Evolutionary conservation across 1,140 invertebrate genomes (phyloP), one percentile per base, ranked within the genome.

Genomic region (Drosophila sulfurigaster): DNA sequence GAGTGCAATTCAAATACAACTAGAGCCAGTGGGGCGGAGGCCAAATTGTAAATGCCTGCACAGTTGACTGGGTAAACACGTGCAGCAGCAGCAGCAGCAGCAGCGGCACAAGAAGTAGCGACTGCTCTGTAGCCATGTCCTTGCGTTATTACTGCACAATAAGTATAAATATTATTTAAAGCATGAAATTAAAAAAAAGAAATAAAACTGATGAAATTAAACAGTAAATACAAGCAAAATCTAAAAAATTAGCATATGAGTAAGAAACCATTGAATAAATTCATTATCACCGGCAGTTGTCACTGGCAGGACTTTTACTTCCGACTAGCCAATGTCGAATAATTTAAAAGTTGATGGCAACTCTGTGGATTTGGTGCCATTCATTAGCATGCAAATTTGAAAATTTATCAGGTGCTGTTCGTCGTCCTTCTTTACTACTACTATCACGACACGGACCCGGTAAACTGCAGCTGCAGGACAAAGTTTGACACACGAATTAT

Each of bases 191-290:
- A 0, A 7, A 32, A 30, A 32, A 7, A 52, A 10, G 0, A 30
- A 13, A 54, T 54, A 1, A 8, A 25, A 43, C 15, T n/a, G 38
- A 2, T 52, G 25, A 54, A 52, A 32, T 6, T n/a, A 2, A 30
- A 62, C 13, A 75, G 82, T 87, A 86, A 82, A 86, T 79, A 73
- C 54, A 57, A 38, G 30, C 11, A 5, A 20, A 38, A 38, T 25
- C 35, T 10, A 38, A 1, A 6, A 32, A 6, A 16, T 57, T 15
- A 16, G 15, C 28, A 57, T 28, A 20, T 16, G 32, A 32, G 6
- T 32, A 7, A 6, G 25, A 52, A 13, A 3, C 49, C 28, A 13
- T 62, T 32, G 46, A 63, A 63, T 63, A 51, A 63, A 63, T 63
- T 63, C 59, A 63, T 63, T 63, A 63, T 13, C 46, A 63, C 25